A percentile compares a stretch with the other conserved stretches of the same genome.
Evolutionary conservation across 1,140 invertebrate genomes (phyloP).

Genomic region (Drosophila saltans): DNA sequence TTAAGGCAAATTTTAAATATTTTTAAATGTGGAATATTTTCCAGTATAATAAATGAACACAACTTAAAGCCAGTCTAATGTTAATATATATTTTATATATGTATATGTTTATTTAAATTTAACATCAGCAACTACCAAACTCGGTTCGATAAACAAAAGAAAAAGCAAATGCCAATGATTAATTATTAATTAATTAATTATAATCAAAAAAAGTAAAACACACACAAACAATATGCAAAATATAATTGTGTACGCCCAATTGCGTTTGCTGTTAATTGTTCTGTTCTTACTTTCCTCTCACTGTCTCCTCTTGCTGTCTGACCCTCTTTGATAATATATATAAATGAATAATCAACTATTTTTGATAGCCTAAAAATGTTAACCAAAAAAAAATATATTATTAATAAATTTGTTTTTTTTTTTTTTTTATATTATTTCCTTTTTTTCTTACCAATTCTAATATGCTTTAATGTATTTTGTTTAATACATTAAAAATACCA

Average conservation of each 20-base stretch:
- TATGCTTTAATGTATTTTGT: constrained; percentile 76
- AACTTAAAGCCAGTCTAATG: not conserved
- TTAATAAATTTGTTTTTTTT: constrained; percentile 65
- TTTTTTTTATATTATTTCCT: constrained; percentile 67
- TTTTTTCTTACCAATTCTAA: constrained; percentile 68
- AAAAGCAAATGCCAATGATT: constrained; percentile 3
- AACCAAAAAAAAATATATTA: constrained; percentile 58
- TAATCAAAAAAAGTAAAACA: not conserved
- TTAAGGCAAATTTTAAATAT: too few relatives aligned
- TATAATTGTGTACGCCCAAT: constrained; percentile 12
- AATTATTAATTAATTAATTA: not conserved
- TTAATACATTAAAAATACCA: constrained; percentile 70
- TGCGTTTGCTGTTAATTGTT: constrained; percentile 42
- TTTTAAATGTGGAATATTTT: too few relatives aligned
- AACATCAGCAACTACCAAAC: too few relatives aligned
- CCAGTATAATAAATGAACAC: too few relatives aligned
- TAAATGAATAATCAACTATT: constrained; percentile 49
- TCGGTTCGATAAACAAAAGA: not conserved
- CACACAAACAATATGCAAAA: not conserved
- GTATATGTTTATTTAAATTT: not conserved
- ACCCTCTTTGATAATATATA: constrained; percentile 25
- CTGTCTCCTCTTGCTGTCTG: constrained; percentile 39
- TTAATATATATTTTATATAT: not conserved
- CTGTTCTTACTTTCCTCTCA: constrained; percentile 22
- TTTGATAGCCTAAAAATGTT: constrained; percentile 62